phyloP scores from a whole-genome alignment of 2,888 invertebrate genomes.

The Cerastis rubricosa region DNA sequence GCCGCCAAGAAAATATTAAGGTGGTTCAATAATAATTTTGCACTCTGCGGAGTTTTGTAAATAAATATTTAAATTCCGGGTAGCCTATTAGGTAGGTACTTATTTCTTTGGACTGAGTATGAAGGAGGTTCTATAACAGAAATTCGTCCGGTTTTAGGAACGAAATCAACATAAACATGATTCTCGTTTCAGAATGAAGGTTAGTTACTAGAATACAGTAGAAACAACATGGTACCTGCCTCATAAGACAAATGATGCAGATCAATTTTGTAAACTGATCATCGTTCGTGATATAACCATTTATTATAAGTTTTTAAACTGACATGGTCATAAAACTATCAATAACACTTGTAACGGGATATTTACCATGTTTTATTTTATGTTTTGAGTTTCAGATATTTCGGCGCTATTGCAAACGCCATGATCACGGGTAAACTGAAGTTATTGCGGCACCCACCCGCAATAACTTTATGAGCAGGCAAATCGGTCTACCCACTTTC shows the following conservation, averaged over 20 bases:
- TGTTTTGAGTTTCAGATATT: too few relatives aligned
- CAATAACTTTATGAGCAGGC: too few relatives aligned
- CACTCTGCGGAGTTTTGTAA: slow-evolving; percentile 30
- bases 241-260: background rate
- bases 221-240: background rate
- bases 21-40: slow-evolving; percentile 51
- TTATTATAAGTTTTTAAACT: too few relatives aligned
- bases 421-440: too few relatives aligned
- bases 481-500: too few relatives aligned
- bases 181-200: background rate
- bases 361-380: too few relatives aligned
- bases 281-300: background rate
- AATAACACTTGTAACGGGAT: too few relatives aligned
- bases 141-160: background rate
- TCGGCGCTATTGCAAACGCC: too few relatives aligned
- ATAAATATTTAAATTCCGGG: slow-evolving; percentile 44
- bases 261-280: background rate
- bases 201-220: background rate
- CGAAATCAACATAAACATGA: background rate
- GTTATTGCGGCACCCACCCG: too few relatives aligned
- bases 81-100: slow-evolving; percentile 12
- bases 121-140: background rate
- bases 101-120: background rate
- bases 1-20: slow-evolving; percentile 50
- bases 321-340: too few relatives aligned